Conservation (phyloP, 2,797 vertebrate species). For the Falco cherrug region DNA sequence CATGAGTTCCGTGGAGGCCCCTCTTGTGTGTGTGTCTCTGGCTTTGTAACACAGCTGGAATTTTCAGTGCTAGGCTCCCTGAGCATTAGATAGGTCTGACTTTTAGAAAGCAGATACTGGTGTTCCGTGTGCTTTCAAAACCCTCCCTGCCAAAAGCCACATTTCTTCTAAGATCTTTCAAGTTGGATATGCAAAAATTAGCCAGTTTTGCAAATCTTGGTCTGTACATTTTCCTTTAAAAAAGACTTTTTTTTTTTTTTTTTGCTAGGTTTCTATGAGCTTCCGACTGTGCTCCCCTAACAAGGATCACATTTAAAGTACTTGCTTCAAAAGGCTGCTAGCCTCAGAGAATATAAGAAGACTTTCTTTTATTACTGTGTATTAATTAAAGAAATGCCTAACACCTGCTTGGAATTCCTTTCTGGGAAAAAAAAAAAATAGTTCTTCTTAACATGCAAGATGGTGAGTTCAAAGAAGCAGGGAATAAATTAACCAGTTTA, state of each 20-base stretch:
- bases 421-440: background rate
- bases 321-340: constrained; percentile 39
- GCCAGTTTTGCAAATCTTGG: constrained; percentile 7
- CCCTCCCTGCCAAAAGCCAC: background rate
- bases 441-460: background rate
- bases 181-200: background rate
- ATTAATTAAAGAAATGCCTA: constrained; percentile 49
- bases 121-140: background rate
- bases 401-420: background rate
- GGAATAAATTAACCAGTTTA: background rate
- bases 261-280: background rate
- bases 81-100: background rate
- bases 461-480: background rate
- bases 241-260: background rate
- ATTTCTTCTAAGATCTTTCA: background rate
- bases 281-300: constrained; percentile 29
- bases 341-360: constrained; percentile 10
- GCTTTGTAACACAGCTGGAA: background rate
- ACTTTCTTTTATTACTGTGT: constrained; percentile 12
- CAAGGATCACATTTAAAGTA: constrained; percentile 27
- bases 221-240: background rate
- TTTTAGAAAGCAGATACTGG: background rate
- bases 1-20: background rate
- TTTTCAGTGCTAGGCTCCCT: background rate
- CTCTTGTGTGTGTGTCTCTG: background rate